These are phyloP conservation scores for Caenorhabditis imperialis DNA, from an alignment of 2,888 invertebrate species.

Conservation along the genomic window DNA sequence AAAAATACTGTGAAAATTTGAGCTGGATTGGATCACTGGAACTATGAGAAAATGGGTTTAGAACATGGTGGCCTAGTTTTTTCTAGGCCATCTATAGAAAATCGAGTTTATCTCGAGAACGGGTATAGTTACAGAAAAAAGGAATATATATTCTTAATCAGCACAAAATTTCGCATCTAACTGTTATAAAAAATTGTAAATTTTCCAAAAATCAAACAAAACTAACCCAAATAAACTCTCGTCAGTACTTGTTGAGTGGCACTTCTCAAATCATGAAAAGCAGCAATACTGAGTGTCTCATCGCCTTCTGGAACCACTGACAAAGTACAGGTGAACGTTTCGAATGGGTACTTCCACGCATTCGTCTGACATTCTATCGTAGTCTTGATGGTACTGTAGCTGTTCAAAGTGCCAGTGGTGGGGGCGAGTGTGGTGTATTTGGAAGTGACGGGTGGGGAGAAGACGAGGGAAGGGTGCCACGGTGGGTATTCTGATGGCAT, in stretches of 20 bases:
- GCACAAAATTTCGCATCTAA: too few species aligned
- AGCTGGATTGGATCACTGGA: too few species aligned
- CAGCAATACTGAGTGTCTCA: constrained; percentile 62
- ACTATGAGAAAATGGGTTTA: too few species aligned
- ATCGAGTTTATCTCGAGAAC: too few species aligned
- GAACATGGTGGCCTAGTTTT: too few species aligned
- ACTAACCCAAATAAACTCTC: constrained; percentile 22
- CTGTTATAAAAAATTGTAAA: too few species aligned
- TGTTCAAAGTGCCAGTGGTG: constrained; percentile 31
- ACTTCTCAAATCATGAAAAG: constrained; percentile 64
- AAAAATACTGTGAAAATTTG: too few species aligned
- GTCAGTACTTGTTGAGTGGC: constrained; percentile 54
- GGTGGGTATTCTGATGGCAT: constrained; percentile 58
- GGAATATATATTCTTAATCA: too few species aligned
- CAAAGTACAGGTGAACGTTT: constrained; percentile 63
- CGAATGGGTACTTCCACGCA: constrained; percentile 75
- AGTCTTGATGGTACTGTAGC: constrained; percentile 40
- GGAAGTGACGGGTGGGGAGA: constrained; percentile 38
- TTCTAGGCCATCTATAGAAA: too few species aligned
- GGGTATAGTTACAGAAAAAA: too few species aligned
- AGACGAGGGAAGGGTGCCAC: constrained; percentile 57
- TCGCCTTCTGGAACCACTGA: constrained; percentile 50
- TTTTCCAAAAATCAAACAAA: too few species aligned
- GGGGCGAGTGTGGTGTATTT: constrained; percentile 47
- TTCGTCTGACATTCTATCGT: constrained; percentile 61